A percentile compares a stretch with the other conserved stretches of the same genome.
phyloP scores from a whole-genome alignment of 1,140 invertebrate genomes.

The Danaus melanippus region DNA sequence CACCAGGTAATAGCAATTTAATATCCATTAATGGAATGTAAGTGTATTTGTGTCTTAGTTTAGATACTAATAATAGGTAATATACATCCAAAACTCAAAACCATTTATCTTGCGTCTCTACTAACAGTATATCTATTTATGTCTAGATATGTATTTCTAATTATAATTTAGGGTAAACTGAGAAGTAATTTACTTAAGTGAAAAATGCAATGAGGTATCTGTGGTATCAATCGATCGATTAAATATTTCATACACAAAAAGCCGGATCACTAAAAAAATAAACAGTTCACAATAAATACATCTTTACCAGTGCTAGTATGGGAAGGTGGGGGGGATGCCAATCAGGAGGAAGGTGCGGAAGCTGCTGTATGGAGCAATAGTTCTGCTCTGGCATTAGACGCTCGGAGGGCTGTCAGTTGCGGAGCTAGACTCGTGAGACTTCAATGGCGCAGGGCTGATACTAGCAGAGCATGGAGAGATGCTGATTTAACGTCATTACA shows the following conservation, averaged over 20 bases:
- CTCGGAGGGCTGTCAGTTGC: constrained; percentile 51
- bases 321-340: constrained; percentile 51
- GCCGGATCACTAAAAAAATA: no score
- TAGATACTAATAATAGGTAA: not conserved
- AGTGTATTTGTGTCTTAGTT: not conserved
- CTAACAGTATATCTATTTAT: no score
- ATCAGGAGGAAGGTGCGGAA: constrained; percentile 42
- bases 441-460: constrained; percentile 52
- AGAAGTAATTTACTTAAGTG: no score
- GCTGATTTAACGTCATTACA: constrained; percentile 56
- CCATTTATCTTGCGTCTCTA: not conserved
- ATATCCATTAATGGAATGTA: constrained; percentile 1
- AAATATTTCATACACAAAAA: no score
- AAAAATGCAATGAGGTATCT: no score
- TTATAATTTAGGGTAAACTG: no score
- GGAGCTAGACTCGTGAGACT: constrained; percentile 51
- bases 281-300: not conserved
- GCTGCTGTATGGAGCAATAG: constrained; percentile 61
- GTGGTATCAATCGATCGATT: no score
- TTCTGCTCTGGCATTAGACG: constrained; percentile 50
- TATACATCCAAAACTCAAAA: not conserved
- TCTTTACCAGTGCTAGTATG: constrained; percentile 47
- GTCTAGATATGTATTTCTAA: no score
- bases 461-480: constrained; percentile 39
- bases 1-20: constrained; percentile 38